Base-by-base conservation (phyloP, 2,113 vertebrate genomes). In the Paramormyrops kingsleyae region DNA sequence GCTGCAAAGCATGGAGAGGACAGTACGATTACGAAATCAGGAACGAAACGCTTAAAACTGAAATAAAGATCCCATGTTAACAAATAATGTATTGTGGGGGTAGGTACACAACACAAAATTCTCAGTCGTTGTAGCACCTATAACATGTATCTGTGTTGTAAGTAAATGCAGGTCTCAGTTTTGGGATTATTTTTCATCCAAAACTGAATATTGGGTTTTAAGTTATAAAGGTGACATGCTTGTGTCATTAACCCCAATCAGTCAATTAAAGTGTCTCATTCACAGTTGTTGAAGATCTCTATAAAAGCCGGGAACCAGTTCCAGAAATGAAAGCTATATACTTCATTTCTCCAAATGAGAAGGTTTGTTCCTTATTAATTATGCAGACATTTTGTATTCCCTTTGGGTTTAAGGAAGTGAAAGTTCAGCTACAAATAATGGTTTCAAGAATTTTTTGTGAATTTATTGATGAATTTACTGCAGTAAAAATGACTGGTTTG, bases 321-420 rank as follows among this genome's bases (percentile, higher is more conserved):
- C 95, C 92, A 90, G 96, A 99, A 89, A 97, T 99, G 97, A 99
- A 98, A 92, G 98, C 98, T 44, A 95, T 99, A 93, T 99, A 99
- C 94, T 97, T 99, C 92, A 98, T 99, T 92, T 95, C 97, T 90
- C 98, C 98, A 24, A 97, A 95, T 9, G 90, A 95, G 92, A 96
- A 97, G 97, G 98, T 99, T 91, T 95, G 95, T 91, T 42, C 84
- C 21, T n/a, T 49, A 47, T 59, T 53, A 87, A 87, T 47, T 6
- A 17, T 49, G 3, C 7, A 13, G 15, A 44, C 13, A 47, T 21
- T 83, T 39, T 42, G 13, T 87, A 31, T 35, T 52, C 9, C 4
- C 42, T 88, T 62, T 19, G 56, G 47, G 77, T 21, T 7, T 88
- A 88, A 56, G 10, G 17, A 83, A 49, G 44, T 83, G 31, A 62